These are phyloP conservation scores for Criorhina ranunculi DNA, from an alignment of 2,888 invertebrate genomes.

Conservation along the genomic window DNA sequence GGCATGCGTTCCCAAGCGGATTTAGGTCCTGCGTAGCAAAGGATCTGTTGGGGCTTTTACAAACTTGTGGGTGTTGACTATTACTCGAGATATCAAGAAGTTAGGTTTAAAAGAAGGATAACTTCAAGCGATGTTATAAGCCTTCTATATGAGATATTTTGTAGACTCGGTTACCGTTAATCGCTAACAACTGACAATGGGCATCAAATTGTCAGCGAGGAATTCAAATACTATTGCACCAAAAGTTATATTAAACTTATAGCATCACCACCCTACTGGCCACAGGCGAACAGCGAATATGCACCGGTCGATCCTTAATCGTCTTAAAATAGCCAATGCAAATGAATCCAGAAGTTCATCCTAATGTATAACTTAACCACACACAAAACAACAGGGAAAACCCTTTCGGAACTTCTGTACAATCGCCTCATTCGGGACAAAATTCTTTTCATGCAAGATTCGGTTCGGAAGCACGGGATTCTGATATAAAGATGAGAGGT, in stretches of 20 bases:
- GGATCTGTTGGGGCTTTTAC: constrained; percentile 45
- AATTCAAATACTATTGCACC: constrained; percentile 62
- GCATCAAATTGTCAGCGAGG: constrained; percentile 66
- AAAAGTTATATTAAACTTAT: constrained; percentile 63
- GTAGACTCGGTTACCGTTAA: constrained; percentile 54
- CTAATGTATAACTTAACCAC: no score
- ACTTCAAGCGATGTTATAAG: constrained; percentile 28
- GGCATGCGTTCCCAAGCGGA: constrained; percentile 54
- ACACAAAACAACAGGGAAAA: constrained; percentile 39
- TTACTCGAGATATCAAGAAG: constrained; percentile 48
- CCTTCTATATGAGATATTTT: constrained; percentile 46
- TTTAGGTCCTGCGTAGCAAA: constrained; percentile 38
- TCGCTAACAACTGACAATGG: constrained; percentile 68
- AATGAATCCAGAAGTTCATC: no score
- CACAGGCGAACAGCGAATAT: no score
- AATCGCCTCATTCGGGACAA: constrained; percentile 32
- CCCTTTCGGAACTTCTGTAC: constrained; percentile 31
- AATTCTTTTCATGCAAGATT: constrained; percentile 21
- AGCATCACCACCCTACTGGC: no score
- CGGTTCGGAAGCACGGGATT: constrained; percentile 38
- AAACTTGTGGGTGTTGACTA: constrained; percentile 54
- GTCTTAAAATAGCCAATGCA: no score
- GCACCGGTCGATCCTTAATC: no score
- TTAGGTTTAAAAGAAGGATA: constrained; percentile 35
- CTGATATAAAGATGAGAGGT: constrained; percentile 17